Base-by-base conservation (phyloP, 2,888 invertebrate genomes). In the Synanthedon myopaeformis region DNA sequence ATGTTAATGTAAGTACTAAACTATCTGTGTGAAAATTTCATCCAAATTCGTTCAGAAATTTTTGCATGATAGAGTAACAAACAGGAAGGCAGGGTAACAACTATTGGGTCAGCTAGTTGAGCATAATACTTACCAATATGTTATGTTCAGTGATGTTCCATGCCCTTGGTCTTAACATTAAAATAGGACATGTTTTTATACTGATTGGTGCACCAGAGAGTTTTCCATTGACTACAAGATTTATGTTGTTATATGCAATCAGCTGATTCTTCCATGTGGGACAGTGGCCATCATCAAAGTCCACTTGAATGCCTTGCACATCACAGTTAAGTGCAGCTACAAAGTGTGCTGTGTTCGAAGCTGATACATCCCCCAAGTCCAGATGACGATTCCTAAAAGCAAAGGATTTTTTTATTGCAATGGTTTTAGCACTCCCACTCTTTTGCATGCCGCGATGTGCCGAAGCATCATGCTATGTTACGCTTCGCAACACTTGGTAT, bases 91-190 rank as follows among this genome's bases (percentile, higher is more conserved):
- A 19, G 19, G 19, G 19, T 3, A 19, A 19, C 23, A 1, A 23
- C 23, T 4, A 23, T 23, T 23, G 23, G 23, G 23, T 23, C 23
- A 23, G 23, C 23, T 5, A 23, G 23, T 35, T 35, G 0, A 35
- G 8, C 8, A 35, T 35, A 35, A 41, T 50, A 52, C 61, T 71
- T 69, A 90, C 90, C 76, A 90, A 74, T 61, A 91, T 84, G 66
- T 91, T 90, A 67, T 91, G 90, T 69, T 93, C 93, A 52, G 89
- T 88, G 87, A 93, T 91, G 73, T 93, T 93, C 92, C 93, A 93
- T 49, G 93, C 93, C 63, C 93, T 81, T 0, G 93, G 93, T 56
- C 93, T 79, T 11, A 93, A 72, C 89, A 92, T 91, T 54, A 93
- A 71, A 6, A 91, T 76, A 0, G 93, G 92, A 50, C 89, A 88